These are phyloP conservation scores for Gracilinanus agilis DNA, from an alignment of 2,113 vertebrate genomes.

Conservation along the genomic window DNA sequence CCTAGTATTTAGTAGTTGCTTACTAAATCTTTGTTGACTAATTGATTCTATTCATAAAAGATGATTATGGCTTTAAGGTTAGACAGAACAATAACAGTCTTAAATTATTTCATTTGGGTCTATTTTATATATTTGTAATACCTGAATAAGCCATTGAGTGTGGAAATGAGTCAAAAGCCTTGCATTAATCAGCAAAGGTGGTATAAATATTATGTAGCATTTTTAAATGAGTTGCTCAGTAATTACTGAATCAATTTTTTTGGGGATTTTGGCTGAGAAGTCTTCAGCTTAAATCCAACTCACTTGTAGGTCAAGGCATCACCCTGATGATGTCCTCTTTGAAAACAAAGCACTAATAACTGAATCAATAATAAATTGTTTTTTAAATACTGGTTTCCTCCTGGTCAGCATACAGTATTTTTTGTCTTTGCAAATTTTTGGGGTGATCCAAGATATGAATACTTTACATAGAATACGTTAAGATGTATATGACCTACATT, in stretches of 20 bases:
- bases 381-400: not conserved
- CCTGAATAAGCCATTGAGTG: not conserved
- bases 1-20: not conserved
- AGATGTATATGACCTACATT: not conserved
- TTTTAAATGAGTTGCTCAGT: not conserved
- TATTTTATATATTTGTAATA: not conserved
- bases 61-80: not conserved
- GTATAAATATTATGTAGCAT: not conserved
- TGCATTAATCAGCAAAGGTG: not conserved
- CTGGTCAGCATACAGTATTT: not conserved
- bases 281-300: too few relatives aligned
- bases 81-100: not conserved
- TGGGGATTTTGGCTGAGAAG: too few relatives aligned
- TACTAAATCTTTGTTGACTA: not conserved
- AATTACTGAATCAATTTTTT: not conserved
- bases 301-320: too few relatives aligned
- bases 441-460: not conserved
- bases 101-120: not conserved
- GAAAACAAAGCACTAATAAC: not conserved
- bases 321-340: too few relatives aligned
- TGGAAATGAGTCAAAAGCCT: not conserved
- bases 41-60: not conserved
- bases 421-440: not conserved
- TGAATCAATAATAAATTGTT: not conserved
- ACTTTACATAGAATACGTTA: not conserved